phyloP scores from a whole-genome alignment of 2,113 vertebrate species.

The Rhodinocichla rosea region DNA sequence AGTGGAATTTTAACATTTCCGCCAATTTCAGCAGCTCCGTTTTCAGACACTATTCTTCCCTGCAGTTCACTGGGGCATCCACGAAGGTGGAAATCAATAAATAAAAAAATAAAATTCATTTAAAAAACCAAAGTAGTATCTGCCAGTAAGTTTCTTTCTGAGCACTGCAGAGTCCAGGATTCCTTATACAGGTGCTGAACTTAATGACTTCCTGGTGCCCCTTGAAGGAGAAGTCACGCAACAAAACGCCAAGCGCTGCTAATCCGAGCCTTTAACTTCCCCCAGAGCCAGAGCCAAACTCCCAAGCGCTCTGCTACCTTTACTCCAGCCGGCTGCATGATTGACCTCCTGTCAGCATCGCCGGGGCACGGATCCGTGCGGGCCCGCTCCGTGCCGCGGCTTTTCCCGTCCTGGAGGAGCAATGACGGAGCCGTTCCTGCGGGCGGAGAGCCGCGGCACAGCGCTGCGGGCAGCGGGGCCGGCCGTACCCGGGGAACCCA shows the following conservation, averaged over 20 bases:
- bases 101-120: background rate
- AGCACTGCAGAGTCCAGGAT: background rate
- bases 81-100: background rate
- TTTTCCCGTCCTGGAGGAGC: accelerated
- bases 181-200: background rate
- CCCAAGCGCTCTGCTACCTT: background rate
- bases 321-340: background rate
- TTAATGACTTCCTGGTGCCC: background rate
- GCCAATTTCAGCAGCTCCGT: background rate
- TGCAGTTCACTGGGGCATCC: background rate
- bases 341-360: background rate
- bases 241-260: background rate
- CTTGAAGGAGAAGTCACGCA: background rate
- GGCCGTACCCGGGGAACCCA: background rate
- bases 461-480: background rate
- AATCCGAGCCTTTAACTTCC: background rate
- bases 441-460: background rate
- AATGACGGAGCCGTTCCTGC: background rate
- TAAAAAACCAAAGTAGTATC: background rate
- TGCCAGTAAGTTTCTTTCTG: background rate
- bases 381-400: background rate
- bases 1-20: background rate
- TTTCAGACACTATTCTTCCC: background rate
- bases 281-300: background rate
- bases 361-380: background rate